phyloP scores from a whole-genome alignment of 2,888 invertebrate genomes.

The Adelphocoris suturalis region DNA sequence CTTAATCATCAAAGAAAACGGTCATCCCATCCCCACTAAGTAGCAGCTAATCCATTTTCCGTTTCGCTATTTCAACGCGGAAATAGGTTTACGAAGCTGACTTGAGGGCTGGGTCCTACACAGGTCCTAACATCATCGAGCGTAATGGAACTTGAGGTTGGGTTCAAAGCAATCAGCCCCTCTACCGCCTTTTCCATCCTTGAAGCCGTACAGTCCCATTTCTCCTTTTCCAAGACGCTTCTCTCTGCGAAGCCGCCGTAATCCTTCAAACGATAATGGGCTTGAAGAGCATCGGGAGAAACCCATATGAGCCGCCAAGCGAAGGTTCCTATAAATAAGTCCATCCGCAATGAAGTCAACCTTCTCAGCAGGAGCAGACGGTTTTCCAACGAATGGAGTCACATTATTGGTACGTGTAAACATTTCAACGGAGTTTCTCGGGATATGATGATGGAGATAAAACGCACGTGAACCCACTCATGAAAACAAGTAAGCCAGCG shows the following conservation, averaged over 20 bases:
- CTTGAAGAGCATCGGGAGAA: constrained; percentile 1
- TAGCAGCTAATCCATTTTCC: background rate
- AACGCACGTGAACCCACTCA: too few relatives aligned
- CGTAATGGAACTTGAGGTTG: constrained; percentile 13
- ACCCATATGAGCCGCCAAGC: background rate
- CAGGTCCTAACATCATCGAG: background rate
- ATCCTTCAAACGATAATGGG: constrained; percentile 17
- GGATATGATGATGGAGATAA: too few relatives aligned
- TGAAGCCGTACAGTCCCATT: background rate
- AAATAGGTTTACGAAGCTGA: constrained; percentile 3
- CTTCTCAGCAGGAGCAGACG: background rate
- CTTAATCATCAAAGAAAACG: background rate
- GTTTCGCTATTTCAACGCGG: background rate
- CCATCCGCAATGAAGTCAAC: background rate
- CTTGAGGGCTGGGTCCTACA: background rate
- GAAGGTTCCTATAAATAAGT: background rate
- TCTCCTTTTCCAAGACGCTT: constrained; percentile 13
- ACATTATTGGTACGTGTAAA: too few relatives aligned
- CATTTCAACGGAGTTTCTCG: too few relatives aligned
- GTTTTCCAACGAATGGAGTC: background rate
- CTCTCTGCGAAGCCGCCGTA: background rate
- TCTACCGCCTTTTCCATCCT: background rate
- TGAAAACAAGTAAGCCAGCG: too few relatives aligned
- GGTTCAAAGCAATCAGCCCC: constrained; percentile 17
- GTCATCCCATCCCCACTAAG: background rate